A percentile compares a stretch with the other conserved stretches of the same genome.
Evolutionary conservation across 2,797 vertebrate species (phyloP).

Genomic region (Myotis myotis): DNA sequence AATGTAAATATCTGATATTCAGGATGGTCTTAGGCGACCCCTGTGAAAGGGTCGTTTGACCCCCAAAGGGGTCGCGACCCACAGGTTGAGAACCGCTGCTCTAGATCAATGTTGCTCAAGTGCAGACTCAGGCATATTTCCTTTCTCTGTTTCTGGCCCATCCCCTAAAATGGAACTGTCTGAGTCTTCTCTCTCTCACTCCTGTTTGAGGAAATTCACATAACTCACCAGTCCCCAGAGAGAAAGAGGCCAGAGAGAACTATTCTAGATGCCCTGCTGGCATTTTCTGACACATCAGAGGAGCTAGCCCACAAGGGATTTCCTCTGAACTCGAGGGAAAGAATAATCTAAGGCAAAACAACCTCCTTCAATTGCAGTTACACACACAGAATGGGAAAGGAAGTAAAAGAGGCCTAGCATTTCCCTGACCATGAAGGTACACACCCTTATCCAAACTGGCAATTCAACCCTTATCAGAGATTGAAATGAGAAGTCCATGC

Average conservation of each 20-base stretch:
- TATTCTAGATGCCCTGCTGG: background rate
- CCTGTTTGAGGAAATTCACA: background rate
- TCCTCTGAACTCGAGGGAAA: background rate
- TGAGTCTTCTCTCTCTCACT: background rate
- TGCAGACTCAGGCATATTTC: background rate
- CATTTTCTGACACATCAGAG: background rate
- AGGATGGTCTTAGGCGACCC: no score
- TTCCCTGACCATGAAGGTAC: background rate
- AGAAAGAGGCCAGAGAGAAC: background rate
- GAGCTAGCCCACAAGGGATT: background rate
- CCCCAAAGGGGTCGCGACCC: no score
- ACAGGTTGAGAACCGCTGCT: background rate
- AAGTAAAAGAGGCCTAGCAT: background rate
- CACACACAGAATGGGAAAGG: background rate
- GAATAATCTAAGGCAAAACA: background rate
- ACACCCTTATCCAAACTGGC: background rate
- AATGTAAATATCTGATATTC: no score
- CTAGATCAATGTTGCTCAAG: background rate
- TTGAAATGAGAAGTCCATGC: background rate
- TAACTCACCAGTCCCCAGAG: background rate
- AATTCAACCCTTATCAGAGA: background rate
- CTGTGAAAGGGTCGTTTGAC: no score
- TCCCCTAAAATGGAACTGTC: background rate
- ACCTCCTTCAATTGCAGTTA: background rate
- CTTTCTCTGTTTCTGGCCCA: background rate